These are phyloP conservation scores for Lerema accius DNA, from an alignment of 1,140 invertebrate species.

Conservation along the genomic window DNA sequence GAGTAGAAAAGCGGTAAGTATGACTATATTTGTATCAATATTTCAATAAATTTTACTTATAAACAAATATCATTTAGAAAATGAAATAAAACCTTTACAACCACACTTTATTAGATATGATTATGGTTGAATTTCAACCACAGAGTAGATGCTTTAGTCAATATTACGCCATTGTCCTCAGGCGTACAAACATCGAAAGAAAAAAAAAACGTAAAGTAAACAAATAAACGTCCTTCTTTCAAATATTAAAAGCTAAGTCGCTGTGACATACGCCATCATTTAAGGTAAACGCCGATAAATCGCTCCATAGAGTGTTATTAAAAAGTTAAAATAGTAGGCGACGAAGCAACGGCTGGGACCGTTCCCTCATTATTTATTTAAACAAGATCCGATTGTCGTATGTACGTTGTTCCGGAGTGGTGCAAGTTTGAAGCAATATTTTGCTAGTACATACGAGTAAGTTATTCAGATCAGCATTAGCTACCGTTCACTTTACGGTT, in stretches of 20 bases:
- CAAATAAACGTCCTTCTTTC: neutral
- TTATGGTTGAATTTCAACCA: too few species aligned
- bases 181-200: too few species aligned
- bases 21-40: too few species aligned
- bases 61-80: too few species aligned
- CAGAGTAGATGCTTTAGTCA: too few species aligned
- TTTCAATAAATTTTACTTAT: too few species aligned
- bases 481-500: too few species aligned
- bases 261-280: conserved; percentile 17
- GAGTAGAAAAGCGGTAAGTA: too few species aligned
- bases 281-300: conserved; percentile 24
- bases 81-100: too few species aligned
- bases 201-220: neutral
- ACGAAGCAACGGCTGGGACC: conserved; percentile 45
- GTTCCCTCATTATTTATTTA: conserved; percentile 78
- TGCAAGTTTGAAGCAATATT: conserved; percentile 34
- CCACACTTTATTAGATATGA: too few species aligned
- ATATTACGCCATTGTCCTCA: too few species aligned
- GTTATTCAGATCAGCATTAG: too few species aligned
- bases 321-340: conserved; percentile 52
- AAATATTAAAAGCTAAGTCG: conserved; percentile 17
- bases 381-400: conserved; percentile 67
- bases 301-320: conserved; percentile 45
- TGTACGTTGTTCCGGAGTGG: conserved; percentile 44
- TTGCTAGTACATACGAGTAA: conserved; percentile 1